Evolutionary conservation across 1,140 invertebrate species (phyloP).

Genomic region (Drosophila paulistorum): DNA sequence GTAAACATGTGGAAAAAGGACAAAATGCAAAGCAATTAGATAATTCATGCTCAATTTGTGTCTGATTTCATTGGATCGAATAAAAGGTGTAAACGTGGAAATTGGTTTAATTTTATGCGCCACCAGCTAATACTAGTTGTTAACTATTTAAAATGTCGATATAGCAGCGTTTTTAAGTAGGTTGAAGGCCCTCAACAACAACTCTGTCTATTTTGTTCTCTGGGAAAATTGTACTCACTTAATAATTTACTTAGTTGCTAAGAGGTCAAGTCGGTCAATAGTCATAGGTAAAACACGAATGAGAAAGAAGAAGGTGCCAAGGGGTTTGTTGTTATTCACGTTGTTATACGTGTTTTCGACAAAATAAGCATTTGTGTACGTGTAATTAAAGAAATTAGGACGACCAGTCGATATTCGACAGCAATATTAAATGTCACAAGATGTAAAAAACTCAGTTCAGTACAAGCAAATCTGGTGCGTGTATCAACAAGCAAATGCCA

Average conservation of each 20-base stretch:
- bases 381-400: background rate
- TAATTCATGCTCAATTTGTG: constrained; percentile 25
- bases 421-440: constrained; percentile 7
- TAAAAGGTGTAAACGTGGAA: background rate
- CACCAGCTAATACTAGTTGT: background rate
- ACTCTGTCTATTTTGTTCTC: background rate
- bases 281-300: background rate
- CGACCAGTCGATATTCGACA: background rate
- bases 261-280: background rate
- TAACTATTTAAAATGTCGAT: background rate
- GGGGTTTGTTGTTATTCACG: constrained; percentile 13
- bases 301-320: background rate
- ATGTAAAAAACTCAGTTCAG: too few relatives aligned
- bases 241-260: constrained; percentile 3
- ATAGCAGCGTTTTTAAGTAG: constrained; percentile 6
- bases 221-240: background rate
- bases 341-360: constrained; percentile 49
- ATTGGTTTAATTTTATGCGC: background rate
- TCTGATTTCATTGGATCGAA: too few relatives aligned
- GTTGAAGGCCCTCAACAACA: background rate
- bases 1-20: background rate
- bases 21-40: background rate
- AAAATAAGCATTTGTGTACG: constrained; percentile 8
- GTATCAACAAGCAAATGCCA: background rate
- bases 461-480: too few relatives aligned